Percentiles rank a stretch among this genome's conserved stretches.
Evolutionary conservation across 2,113 vertebrate species (phyloP).

Genomic region (Lagopus leucura): DNA sequence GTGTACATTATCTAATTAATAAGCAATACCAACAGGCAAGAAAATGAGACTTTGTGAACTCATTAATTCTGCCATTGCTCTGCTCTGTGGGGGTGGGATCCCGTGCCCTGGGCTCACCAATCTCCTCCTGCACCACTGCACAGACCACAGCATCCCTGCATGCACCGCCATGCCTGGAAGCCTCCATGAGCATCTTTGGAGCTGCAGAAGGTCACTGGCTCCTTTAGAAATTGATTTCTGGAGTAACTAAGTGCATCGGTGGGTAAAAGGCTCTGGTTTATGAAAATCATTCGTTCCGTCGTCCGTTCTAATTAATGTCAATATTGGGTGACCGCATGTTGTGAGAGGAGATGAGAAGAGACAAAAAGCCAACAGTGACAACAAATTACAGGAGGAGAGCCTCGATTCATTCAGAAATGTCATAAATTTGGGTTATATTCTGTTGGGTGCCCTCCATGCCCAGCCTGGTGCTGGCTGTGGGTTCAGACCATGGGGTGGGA

Average conservation of each 20-base stretch:
- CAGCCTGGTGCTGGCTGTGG: neutral
- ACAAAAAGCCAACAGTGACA: neutral
- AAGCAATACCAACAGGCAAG: neutral
- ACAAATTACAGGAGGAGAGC: neutral
- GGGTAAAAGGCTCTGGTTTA: neutral
- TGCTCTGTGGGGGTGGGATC: neutral
- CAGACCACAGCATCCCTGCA: neutral
- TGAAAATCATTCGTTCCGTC: neutral
- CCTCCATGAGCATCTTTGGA: neutral
- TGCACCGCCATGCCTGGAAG: rapidly evolving
- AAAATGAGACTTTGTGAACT: neutral
- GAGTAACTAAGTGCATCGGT: neutral
- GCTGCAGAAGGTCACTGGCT: neutral
- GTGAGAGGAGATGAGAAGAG: neutral
- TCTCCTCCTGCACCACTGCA: neutral
- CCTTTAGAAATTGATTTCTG: neutral
- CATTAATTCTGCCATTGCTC: neutral
- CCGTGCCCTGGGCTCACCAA: neutral
- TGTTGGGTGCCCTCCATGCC: neutral
- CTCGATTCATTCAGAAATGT: neutral
- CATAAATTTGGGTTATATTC: neutral
- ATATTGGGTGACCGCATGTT: rapidly evolving
- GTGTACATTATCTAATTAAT: slow-evolving; percentile 32
- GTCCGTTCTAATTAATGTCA: neutral
- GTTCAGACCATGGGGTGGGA: rapidly evolving